Percentiles rank a stretch among this genome's conserved stretches.
Conservation (phyloP, 92 coral and sea anemone species). For the Epizoanthus ramosus region DNA sequence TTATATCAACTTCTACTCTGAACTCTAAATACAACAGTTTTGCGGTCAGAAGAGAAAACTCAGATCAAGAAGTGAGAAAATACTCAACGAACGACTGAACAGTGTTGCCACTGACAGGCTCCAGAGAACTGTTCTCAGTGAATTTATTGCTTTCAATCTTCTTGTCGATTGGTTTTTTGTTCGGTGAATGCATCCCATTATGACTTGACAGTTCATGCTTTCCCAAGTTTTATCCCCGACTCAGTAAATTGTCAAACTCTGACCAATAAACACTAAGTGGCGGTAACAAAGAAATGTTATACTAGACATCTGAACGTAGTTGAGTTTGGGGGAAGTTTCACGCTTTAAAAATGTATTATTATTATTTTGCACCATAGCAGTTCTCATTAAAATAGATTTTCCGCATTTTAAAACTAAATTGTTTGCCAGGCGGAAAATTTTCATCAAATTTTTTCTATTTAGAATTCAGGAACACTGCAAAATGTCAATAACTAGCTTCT, state of each 20-base stretch:
- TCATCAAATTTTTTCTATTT: neutral
- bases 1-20: neutral
- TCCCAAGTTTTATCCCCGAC: conserved; percentile 2
- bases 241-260: neutral
- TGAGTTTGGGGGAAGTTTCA: neutral
- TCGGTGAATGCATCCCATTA: neutral
- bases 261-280: too few species aligned
- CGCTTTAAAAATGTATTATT: neutral
- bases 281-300: neutral
- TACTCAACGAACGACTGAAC: neutral
- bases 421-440: neutral
- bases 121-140: neutral
- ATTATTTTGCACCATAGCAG: neutral
- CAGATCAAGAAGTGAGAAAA: neutral
- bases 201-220: conserved; percentile 17
- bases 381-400: neutral
- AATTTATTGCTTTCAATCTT: conserved; percentile 27
- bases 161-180: conserved; percentile 22
- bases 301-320: neutral
- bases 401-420: neutral
- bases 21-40: neutral
- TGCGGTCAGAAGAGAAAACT: neutral
- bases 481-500: neutral
- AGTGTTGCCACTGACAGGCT: neutral
- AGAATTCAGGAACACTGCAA: neutral